Conservation (phyloP, 1,140 invertebrate species). For the Philaenus spumarius region DNA sequence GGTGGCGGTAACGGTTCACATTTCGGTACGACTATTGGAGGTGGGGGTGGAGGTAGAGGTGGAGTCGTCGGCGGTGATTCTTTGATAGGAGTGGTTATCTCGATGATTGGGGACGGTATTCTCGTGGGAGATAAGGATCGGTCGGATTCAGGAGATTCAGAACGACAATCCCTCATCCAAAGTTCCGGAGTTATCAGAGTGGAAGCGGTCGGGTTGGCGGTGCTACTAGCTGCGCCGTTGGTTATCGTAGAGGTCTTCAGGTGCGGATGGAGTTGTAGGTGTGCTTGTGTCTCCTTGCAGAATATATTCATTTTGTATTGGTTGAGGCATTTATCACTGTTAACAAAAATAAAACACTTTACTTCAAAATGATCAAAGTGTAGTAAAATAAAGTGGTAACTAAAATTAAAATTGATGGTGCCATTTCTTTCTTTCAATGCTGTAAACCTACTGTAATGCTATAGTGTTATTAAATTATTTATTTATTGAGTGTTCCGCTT, state of each 20-base stretch:
- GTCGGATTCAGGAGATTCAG: constrained; percentile 48
- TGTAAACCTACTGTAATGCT: no score
- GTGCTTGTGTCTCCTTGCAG: constrained; percentile 82
- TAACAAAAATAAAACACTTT: constrained; percentile 33
- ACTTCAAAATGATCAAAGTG: no score
- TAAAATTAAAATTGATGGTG: no score
- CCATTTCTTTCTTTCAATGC: no score
- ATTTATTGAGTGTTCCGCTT: no score
- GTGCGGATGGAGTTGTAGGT: constrained; percentile 75
- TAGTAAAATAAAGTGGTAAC: no score
- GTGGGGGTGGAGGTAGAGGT: constrained; percentile 24
- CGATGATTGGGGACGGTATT: constrained; percentile 29
- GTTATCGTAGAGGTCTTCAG: constrained; percentile 43
- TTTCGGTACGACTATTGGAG: constrained; percentile 4
- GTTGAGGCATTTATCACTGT: constrained; percentile 85
- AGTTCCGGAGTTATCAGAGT: constrained; percentile 78
- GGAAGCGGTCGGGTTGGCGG: constrained; percentile 31
- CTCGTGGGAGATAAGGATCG: constrained; percentile 35
- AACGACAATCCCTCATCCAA: constrained; percentile 71
- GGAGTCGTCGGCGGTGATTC: constrained; percentile 40
- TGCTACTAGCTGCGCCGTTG: constrained; percentile 35
- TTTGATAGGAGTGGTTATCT: constrained; percentile 27
- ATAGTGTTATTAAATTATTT: no score
- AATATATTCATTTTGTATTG: constrained; percentile 96
- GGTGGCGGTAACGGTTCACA: neutral